These are phyloP conservation scores for Exocentrus adspersus DNA, from an alignment of 2,888 invertebrate species.

Conservation along the genomic window DNA sequence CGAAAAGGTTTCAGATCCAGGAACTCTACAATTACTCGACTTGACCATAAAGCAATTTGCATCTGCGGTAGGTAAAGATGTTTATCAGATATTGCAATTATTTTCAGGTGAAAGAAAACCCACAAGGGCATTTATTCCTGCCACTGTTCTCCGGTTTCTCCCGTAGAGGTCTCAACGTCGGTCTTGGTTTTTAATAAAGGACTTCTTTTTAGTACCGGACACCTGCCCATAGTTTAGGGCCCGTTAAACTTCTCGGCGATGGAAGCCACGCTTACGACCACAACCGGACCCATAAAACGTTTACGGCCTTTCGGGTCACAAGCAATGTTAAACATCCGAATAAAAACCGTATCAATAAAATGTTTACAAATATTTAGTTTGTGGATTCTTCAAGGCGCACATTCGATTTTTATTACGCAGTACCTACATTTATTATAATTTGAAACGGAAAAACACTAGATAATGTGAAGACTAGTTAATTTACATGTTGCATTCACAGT, in stretches of 20 bases:
- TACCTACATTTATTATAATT: no score
- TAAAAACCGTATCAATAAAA: neutral
- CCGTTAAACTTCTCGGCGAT: conserved; percentile 11
- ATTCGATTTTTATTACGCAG: no score
- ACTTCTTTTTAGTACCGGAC: conserved; percentile 21
- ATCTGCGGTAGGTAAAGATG: conserved; percentile 25
- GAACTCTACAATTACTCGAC: neutral
- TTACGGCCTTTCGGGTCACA: neutral
- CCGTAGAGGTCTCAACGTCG: conserved; percentile 11
- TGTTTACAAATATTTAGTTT: neutral
- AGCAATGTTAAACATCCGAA: neutral
- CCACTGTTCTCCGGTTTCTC: conserved; percentile 22
- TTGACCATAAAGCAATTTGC: neutral
- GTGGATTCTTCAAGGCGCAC: neutral
- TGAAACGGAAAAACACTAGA: no score
- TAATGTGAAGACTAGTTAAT: no score
- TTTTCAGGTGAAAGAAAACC: conserved; percentile 10
- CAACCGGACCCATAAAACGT: conserved; percentile 1
- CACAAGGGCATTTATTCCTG: neutral
- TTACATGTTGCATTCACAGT: no score
- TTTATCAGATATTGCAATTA: conserved; percentile 17
- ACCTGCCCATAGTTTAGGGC: conserved; percentile 20
- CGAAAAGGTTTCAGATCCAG: neutral
- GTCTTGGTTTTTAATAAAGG: conserved; percentile 16
- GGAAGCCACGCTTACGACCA: conserved; percentile 14